Conservation (phyloP, 2,113 vertebrate genomes). For the Ardeotis arabs region DNA sequence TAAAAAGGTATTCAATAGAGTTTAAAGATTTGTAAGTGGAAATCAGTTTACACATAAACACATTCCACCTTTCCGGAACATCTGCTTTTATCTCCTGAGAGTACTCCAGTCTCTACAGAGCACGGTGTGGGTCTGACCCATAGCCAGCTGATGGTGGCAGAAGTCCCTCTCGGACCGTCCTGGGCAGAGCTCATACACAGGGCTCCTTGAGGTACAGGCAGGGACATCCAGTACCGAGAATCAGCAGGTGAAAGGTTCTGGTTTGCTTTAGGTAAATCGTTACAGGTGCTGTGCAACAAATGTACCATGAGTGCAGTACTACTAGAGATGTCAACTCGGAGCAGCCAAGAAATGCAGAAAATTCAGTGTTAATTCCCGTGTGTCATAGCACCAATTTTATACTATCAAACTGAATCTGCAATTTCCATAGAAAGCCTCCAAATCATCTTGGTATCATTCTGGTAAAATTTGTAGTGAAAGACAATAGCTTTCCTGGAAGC, state of each 20-base stretch:
- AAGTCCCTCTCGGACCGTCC: background rate
- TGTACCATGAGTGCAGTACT: fast-evolving
- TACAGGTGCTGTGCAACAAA: background rate
- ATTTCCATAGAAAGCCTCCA: background rate
- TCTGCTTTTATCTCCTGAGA: background rate
- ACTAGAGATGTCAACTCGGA: background rate
- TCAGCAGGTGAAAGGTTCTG: background rate
- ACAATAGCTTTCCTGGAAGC: background rate
- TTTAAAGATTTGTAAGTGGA: background rate
- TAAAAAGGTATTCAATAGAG: background rate
- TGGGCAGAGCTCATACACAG: fast-evolving
- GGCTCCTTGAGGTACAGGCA: fast-evolving
- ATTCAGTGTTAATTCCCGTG: background rate
- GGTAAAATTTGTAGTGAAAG: background rate
- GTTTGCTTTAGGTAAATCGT: background rate
- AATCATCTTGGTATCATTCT: background rate
- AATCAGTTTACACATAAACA: background rate
- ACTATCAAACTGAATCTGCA: background rate
- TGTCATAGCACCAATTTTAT: background rate
- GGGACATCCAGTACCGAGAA: background rate
- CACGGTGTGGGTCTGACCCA: background rate
- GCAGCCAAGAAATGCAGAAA: background rate
- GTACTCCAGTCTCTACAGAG: background rate
- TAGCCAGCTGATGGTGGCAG: background rate
- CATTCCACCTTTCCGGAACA: background rate